phyloP scores from a whole-genome alignment of 2,797 vertebrate species.

The Ispidina lecontei region DNA sequence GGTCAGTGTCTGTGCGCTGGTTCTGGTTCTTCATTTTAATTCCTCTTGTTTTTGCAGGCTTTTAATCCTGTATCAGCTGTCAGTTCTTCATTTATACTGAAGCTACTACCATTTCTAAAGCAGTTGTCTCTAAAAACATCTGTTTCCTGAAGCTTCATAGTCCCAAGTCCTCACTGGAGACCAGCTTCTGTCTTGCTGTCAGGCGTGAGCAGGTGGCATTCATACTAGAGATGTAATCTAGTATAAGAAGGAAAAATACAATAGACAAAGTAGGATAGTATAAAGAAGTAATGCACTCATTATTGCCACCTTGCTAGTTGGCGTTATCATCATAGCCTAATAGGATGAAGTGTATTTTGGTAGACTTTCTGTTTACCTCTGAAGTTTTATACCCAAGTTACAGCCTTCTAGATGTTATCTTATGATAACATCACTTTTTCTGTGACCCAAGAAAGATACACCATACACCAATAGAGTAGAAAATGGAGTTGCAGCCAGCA shows the following conservation, averaged over 20 bases:
- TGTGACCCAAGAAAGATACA: no score
- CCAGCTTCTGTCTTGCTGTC: background rate
- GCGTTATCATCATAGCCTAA: background rate
- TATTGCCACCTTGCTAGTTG: background rate
- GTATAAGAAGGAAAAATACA: background rate
- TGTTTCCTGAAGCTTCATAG: background rate
- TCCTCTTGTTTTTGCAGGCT: background rate
- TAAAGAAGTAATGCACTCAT: background rate
- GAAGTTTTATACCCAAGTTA: background rate
- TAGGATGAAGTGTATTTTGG: background rate
- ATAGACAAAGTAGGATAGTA: background rate
- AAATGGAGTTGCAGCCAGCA: background rate
- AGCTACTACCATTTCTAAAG: background rate
- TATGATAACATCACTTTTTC: no score
- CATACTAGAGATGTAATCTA: background rate
- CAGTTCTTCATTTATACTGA: background rate
- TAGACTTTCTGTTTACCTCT: background rate
- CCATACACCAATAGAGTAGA: background rate
- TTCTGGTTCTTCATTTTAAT: background rate
- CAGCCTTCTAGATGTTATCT: no score
- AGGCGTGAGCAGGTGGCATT: background rate
- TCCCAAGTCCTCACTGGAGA: background rate
- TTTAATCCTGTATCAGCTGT: background rate
- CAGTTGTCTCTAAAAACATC: background rate
- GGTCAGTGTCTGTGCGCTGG: background rate